Evolutionary conservation across 2,797 vertebrate genomes (phyloP), one percentile per base, ranked within the genome.

Genomic region (Pteropus rufus): DNA sequence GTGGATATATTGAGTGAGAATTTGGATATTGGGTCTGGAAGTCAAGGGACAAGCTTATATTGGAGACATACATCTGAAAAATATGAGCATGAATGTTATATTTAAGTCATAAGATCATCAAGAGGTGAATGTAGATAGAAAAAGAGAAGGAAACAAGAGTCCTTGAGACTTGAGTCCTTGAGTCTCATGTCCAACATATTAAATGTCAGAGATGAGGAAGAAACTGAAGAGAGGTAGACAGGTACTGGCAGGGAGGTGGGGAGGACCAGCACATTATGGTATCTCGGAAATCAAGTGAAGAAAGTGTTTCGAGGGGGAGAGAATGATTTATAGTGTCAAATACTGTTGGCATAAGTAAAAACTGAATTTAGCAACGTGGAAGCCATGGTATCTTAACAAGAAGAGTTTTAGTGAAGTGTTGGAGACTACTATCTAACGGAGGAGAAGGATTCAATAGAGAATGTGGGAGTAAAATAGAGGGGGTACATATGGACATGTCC

Each of bases 251-350:
- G 6, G 3, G 34, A 1, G 0, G 1, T 10, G 31, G 8, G 10
- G 11, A 11, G 3, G 12, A 41, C 6, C 2, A 31, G 1, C 0
- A 44, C 2, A 4, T 15, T 41, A 7, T 44, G 5, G 7, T 23
- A 56, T 65, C n/a, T 31, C 64, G 2, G 34, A 82, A 91, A 70
- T 44, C 16, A 84, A 36, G 11, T 14, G 31, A 23, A 87, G 8
- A 84, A 49, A 44, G 4, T 23, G 1, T 72, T 70, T 49, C 3
- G 16, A 44, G 15, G 12, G 1, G 7, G 18, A 72, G 21, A 80
- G 5, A 76, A 49, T 16, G 6, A 23, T 16, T 1, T 16, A 24
- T 39, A 11, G 0, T 36, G 23, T 36, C 54, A 89, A 52, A 46
- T 70, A 52, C 2, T 41, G 36, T 15, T 64, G 34, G 18, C 23